Evolutionary conservation across 2,888 invertebrate genomes (phyloP).

Genomic region (Ctena decussata): DNA sequence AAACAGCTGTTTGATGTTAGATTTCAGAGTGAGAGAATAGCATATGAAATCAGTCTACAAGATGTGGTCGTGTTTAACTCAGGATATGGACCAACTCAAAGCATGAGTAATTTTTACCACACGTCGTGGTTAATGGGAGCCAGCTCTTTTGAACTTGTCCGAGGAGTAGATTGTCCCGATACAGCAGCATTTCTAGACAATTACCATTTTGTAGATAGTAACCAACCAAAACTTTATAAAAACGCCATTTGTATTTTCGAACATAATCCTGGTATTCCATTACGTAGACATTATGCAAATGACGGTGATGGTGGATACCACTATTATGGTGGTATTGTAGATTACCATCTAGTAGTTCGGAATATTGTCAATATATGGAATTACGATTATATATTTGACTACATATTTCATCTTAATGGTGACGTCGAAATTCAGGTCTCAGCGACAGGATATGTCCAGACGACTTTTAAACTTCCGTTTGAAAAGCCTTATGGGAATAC

Average conservation of each 20-base stretch:
- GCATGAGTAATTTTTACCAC: slow-evolving; percentile 74
- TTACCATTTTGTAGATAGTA: slow-evolving; percentile 71
- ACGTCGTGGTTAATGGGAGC: slow-evolving; percentile 79
- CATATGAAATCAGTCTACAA: slow-evolving; percentile 82
- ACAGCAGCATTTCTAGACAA: slow-evolving; percentile 78
- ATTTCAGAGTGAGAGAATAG: slow-evolving; percentile 79
- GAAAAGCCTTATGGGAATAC: slow-evolving; percentile 75
- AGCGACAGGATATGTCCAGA: slow-evolving; percentile 80
- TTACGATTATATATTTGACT: slow-evolving; percentile 83
- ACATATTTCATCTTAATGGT: slow-evolving; percentile 82
- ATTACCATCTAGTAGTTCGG: slow-evolving; percentile 77
- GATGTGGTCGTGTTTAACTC: slow-evolving; percentile 80
- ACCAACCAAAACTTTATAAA: slow-evolving; percentile 61
- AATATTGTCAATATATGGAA: slow-evolving; percentile 79
- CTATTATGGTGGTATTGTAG: slow-evolving; percentile 75
- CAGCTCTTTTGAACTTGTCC: slow-evolving; percentile 76
- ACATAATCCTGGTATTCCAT: slow-evolving; percentile 75
- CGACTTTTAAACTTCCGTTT: slow-evolving; percentile 72
- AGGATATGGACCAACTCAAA: slow-evolving; percentile 76
- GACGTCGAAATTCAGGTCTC: slow-evolving; percentile 77
- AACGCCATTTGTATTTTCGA: slow-evolving; percentile 83
- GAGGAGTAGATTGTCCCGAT: slow-evolving; percentile 83
- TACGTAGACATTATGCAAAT: slow-evolving; percentile 79
- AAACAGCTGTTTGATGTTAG: slow-evolving; percentile 79
- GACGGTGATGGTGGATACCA: slow-evolving; percentile 62